Percentiles rank a stretch among this genome's conserved stretches.
Evolutionary conservation across 2,113 vertebrate species (phyloP).

Genomic region (Thamnaconus septentrionalis): DNA sequence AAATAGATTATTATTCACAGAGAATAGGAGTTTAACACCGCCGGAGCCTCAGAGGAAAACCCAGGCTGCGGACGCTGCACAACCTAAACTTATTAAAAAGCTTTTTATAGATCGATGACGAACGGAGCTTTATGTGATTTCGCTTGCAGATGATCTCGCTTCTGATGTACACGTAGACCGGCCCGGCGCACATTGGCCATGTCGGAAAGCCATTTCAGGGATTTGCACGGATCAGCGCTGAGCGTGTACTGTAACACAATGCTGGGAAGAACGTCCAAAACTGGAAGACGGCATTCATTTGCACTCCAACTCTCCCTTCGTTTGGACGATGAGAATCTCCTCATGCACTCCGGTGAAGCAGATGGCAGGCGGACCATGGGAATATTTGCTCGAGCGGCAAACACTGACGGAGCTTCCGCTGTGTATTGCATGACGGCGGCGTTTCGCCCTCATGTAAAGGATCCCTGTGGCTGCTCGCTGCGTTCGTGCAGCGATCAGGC

Average conservation of each 20-base stretch:
- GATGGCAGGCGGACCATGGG: background rate
- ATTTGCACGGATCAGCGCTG: conserved; percentile 28
- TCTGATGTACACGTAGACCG: conserved; percentile 15
- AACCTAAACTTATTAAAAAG: conserved; percentile 51
- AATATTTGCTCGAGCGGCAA: background rate
- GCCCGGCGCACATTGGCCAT: conserved; percentile 46
- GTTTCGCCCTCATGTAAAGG: conserved; percentile 42
- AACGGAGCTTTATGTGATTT: conserved; percentile 46
- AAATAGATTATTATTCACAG: conserved; percentile 23
- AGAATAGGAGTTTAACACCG: conserved; percentile 4
- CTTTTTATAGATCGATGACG: conserved; percentile 55
- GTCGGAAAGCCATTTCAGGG: conserved; percentile 24
- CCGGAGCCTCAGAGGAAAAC: conserved; percentile 17
- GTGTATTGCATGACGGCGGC: conserved; percentile 35
- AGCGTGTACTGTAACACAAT: conserved; percentile 22
- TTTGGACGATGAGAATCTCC: no score
- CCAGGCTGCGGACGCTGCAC: conserved; percentile 26
- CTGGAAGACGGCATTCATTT: no score
- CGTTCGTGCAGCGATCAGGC: conserved; percentile 35
- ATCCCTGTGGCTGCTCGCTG: conserved; percentile 45
- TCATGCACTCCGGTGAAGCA: no score
- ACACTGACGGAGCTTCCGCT: conserved; percentile 1
- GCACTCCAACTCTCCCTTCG: no score
- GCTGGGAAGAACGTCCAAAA: no score
- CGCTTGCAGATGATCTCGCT: conserved; percentile 36